phyloP scores from a whole-genome alignment of 2,113 vertebrate genomes.

The Erinaceus europaeus region DNA sequence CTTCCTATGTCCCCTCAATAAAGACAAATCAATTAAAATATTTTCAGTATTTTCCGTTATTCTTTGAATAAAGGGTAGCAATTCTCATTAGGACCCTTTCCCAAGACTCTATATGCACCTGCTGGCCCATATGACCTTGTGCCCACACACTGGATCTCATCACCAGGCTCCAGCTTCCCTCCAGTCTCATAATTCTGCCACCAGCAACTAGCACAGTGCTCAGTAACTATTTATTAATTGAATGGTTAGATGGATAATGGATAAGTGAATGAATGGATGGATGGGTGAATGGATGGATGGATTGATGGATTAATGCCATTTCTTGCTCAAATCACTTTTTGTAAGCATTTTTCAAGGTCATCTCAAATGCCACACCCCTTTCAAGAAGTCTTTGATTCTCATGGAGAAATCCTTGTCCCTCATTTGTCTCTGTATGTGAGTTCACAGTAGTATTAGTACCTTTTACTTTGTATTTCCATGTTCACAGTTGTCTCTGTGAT shows the following conservation, averaged over 20 bases:
- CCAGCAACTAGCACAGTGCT: background rate
- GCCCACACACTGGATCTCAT: background rate
- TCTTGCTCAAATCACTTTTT: background rate
- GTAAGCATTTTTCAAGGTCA: background rate
- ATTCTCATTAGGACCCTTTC: background rate
- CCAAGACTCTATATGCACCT: no score
- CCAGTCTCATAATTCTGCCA: background rate
- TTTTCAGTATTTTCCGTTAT: background rate
- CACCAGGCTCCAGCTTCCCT: no score
- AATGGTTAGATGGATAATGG: background rate
- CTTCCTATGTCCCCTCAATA: background rate
- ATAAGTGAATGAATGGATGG: background rate
- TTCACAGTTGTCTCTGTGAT: background rate
- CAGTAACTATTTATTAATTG: constrained; percentile 2
- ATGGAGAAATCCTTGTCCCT: background rate
- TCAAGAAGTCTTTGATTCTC: background rate
- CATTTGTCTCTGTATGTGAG: background rate
- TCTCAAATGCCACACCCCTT: background rate
- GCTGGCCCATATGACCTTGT: background rate
- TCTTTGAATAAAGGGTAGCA: background rate
- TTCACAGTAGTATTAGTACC: background rate
- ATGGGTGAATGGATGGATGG: background rate
- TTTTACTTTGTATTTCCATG: background rate
- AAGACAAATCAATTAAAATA: background rate
- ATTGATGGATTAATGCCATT: background rate